Evolutionary conservation across 2,797 vertebrate genomes (phyloP).

Genomic region (Micrastur ruficollis): DNA sequence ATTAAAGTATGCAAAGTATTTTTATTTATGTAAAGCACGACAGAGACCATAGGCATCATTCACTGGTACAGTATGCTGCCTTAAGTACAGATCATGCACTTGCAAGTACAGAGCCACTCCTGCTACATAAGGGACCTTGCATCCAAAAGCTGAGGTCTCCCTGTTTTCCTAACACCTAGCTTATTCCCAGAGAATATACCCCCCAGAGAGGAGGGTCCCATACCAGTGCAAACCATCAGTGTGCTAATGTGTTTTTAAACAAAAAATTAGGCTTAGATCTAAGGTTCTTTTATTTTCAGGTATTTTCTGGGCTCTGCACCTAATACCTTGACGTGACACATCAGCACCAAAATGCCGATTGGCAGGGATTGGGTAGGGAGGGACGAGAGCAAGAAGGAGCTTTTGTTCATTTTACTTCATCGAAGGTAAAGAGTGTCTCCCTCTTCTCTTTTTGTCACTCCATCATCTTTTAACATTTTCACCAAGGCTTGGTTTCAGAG

Average conservation of each 20-base stretch:
- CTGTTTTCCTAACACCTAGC: not conserved
- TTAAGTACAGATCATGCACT: not conserved
- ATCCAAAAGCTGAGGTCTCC: fast-evolving
- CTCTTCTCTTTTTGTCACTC: not conserved
- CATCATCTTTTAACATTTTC: not conserved
- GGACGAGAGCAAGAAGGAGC: not conserved
- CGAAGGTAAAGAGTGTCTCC: not conserved
- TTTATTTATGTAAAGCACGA: not conserved
- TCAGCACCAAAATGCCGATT: not conserved
- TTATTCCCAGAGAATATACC: not conserved
- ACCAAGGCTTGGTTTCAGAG: not conserved
- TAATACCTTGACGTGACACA: fast-evolving
- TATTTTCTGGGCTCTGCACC: not conserved
- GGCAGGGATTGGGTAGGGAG: not conserved
- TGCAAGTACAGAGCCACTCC: not conserved
- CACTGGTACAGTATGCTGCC: not conserved
- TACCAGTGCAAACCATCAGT: not conserved
- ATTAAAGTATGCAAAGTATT: not conserved
- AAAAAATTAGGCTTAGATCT: not conserved
- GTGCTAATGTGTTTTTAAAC: not conserved
- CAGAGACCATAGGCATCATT: not conserved
- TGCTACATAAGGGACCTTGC: not conserved
- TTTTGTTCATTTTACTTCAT: not conserved
- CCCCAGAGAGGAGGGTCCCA: not conserved
- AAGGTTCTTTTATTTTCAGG: not conserved